These are phyloP conservation scores for Neolamprologus longior DNA, from an alignment of 2,113 vertebrate species.

Conservation along the genomic window DNA sequence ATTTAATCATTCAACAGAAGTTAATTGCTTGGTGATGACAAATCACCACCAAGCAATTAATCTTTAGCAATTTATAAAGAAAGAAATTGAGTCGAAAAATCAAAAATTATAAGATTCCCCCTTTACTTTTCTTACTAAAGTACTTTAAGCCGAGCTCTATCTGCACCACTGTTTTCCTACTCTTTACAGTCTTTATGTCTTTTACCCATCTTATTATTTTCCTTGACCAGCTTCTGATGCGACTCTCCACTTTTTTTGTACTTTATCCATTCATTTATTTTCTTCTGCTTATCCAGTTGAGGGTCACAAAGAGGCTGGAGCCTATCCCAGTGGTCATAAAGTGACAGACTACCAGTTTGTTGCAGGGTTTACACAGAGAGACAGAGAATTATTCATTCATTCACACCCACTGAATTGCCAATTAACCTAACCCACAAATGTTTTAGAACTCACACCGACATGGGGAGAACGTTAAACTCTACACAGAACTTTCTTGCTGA, in stretches of 20 bases:
- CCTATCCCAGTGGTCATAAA: background rate
- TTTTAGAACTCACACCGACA: background rate
- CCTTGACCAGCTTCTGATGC: background rate
- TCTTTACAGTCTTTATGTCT: background rate
- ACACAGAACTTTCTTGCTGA: background rate
- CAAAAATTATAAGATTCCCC: background rate
- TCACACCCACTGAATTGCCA: background rate
- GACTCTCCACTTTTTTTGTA: background rate
- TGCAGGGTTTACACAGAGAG: background rate
- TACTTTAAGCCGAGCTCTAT: background rate
- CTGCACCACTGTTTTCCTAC: background rate
- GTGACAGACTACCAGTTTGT: background rate
- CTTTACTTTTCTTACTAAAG: background rate
- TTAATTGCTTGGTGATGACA: background rate
- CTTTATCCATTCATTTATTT: background rate
- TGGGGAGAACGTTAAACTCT: background rate
- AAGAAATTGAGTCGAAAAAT: background rate
- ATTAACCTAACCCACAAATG: background rate
- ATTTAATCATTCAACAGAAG: background rate
- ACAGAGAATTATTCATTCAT: background rate
- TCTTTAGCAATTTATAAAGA: background rate
- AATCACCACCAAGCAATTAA: background rate
- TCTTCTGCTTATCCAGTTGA: background rate
- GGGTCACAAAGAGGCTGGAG: background rate
- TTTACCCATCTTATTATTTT: background rate